phyloP scores from a whole-genome alignment of 2,113 vertebrate species.

The Myrmecobius fasciatus region DNA sequence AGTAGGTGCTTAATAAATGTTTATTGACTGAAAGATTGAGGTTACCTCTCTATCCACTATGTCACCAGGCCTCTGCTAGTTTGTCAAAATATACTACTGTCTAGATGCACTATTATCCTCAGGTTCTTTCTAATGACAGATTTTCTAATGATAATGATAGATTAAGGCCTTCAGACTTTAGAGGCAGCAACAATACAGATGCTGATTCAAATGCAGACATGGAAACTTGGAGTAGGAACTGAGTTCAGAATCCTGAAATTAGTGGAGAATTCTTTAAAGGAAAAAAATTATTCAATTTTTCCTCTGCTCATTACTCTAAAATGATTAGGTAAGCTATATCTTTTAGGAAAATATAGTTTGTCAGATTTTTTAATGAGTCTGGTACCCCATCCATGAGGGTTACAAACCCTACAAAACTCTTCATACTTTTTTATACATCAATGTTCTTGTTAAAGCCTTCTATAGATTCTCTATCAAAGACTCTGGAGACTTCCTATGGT shows the following conservation, averaged over 20 bases:
- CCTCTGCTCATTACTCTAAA: background rate
- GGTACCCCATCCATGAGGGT: background rate
- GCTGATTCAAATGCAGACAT: background rate
- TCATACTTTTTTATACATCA: background rate
- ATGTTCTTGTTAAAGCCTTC: background rate
- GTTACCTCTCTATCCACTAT: no score
- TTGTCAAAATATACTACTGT: no score
- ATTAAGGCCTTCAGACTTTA: background rate
- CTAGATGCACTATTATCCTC: background rate
- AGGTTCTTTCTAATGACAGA: background rate
- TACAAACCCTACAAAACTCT: background rate
- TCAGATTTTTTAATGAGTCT: background rate
- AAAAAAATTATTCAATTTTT: background rate
- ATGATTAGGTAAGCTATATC: background rate
- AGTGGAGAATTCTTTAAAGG: background rate
- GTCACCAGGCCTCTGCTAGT: no score
- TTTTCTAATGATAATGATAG: background rate
- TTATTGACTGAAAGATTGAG: no score
- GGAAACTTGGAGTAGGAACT: background rate
- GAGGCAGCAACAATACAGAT: background rate
- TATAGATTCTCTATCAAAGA: background rate
- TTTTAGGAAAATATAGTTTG: background rate
- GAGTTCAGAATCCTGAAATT: background rate
- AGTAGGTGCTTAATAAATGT: no score
- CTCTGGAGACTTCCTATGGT: background rate